Conservation (phyloP, 2,113 vertebrate species). For the Erpornis zantholeuca region DNA sequence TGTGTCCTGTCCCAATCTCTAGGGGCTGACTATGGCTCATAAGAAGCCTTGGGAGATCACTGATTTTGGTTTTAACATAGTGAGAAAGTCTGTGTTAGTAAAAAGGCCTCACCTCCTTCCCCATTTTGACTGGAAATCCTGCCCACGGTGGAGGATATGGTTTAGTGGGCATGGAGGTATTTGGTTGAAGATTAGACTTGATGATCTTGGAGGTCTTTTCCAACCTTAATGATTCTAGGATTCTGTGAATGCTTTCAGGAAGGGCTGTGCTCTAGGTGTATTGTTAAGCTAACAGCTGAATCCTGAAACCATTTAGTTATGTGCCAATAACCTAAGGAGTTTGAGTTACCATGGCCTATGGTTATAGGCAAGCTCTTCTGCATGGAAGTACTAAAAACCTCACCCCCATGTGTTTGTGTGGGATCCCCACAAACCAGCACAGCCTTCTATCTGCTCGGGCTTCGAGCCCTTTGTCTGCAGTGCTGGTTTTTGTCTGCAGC, state of each 20-base stretch:
- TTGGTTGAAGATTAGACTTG: rapidly evolving
- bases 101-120: not conserved
- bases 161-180: not conserved
- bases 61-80: not conserved
- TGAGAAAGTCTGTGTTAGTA: not conserved
- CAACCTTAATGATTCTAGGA: not conserved
- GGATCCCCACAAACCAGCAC: not conserved
- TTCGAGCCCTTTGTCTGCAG: slow-evolving; percentile 1
- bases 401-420: not conserved
- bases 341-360: not conserved
- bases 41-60: not conserved
- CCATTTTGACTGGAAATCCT: not conserved
- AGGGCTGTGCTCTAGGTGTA: not conserved
- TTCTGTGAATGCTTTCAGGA: not conserved
- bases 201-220: not conserved
- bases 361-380: not conserved
- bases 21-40: not conserved
- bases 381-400: not conserved
- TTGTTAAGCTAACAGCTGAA: not conserved
- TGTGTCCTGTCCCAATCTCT: not conserved
- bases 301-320: not conserved
- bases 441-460: not conserved
- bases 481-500: not conserved
- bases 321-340: not conserved
- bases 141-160: not conserved